phyloP scores from a whole-genome alignment of 23 tunicate species.

The Phallusia fumigata region DNA sequence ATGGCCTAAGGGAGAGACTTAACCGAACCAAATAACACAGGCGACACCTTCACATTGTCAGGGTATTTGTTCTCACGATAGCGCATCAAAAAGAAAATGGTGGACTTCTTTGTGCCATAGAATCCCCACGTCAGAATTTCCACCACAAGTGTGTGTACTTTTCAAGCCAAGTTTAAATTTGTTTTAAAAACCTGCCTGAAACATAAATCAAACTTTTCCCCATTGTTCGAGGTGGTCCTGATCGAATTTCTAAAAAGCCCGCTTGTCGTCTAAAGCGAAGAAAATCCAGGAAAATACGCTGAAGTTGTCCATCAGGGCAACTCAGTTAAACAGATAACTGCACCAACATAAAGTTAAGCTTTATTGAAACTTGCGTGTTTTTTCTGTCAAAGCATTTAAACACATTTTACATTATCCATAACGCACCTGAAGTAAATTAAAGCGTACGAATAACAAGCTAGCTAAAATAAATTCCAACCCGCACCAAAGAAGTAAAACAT shows the following conservation, averaged over 20 bases:
- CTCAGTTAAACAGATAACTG: not conserved
- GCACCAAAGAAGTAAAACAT: too few species aligned
- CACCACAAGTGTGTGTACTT: not conserved
- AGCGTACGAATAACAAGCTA: too few species aligned
- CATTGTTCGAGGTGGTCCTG: not conserved
- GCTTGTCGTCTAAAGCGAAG: not conserved
- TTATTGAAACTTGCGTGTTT: not conserved
- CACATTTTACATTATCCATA: too few species aligned
- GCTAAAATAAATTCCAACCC: too few species aligned
- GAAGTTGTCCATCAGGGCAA: not conserved
- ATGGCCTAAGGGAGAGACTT: not conserved
- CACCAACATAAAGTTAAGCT: not conserved
- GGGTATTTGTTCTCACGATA: not conserved
- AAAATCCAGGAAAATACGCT: not conserved
- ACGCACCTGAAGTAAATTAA: too few species aligned
- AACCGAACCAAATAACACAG: not conserved
- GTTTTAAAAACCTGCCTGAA: not conserved
- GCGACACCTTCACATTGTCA: slow-evolving; percentile 11
- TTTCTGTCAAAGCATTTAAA: not conserved
- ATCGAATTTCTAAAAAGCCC: not conserved
- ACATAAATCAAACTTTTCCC: not conserved
- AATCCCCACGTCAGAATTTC: not conserved
- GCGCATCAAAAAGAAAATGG: not conserved
- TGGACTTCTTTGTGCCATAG: not conserved
- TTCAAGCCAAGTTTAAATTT: not conserved